phyloP scores from a whole-genome alignment of 2,888 invertebrate genomes.

The Julus scandinavius region DNA sequence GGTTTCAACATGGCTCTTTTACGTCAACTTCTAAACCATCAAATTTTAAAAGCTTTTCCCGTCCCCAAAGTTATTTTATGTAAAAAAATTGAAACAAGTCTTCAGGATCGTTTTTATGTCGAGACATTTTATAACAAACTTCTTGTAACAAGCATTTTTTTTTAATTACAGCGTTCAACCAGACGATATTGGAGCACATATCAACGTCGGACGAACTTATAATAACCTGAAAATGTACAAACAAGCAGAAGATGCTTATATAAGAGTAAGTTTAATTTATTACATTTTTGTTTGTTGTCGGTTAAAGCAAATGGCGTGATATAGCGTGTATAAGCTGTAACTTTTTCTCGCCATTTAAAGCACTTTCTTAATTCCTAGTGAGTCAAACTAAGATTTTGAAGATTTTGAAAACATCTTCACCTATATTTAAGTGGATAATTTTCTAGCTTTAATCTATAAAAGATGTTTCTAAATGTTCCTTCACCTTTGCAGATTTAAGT shows the following conservation, averaged over 20 bases:
- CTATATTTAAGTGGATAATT: too few relatives aligned
- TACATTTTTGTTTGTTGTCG: too few relatives aligned
- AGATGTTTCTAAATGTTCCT: too few relatives aligned
- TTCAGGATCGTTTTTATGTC: background rate
- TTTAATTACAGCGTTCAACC: constrained; percentile 78
- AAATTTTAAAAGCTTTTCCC: background rate
- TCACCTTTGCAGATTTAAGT: too few relatives aligned
- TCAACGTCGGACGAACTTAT: constrained; percentile 95
- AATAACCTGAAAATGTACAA: constrained; percentile 88
- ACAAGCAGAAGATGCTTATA: constrained; percentile 93
- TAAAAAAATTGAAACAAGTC: background rate
- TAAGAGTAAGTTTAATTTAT: constrained; percentile 70
- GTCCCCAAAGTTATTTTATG: background rate
- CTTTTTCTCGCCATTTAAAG: too few relatives aligned
- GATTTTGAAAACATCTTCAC: too few relatives aligned
- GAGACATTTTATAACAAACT: background rate
- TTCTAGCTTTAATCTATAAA: too few relatives aligned
- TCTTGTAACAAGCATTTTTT: background rate
- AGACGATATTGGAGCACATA: constrained; percentile 96
- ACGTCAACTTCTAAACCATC: constrained; percentile 14
- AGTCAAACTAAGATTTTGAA: too few relatives aligned
- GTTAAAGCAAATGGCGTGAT: too few relatives aligned
- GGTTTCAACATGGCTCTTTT: background rate
- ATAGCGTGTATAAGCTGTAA: too few relatives aligned
- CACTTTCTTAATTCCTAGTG: too few relatives aligned